Evolutionary conservation across 2,113 vertebrate species (phyloP).

Genomic region (Haemorhous mexicanus): DNA sequence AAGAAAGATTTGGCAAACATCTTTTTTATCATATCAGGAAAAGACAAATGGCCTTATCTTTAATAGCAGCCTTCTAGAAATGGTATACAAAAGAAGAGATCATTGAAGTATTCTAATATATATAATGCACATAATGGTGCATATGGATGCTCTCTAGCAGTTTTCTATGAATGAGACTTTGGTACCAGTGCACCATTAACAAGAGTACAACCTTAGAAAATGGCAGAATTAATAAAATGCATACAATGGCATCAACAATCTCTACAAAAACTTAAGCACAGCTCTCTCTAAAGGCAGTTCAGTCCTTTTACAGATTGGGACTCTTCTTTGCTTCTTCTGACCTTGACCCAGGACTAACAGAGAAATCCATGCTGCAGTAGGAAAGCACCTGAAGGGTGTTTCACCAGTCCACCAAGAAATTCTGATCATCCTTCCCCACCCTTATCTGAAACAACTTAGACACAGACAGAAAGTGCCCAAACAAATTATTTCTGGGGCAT

Average conservation of each 20-base stretch:
- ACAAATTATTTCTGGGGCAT: neutral
- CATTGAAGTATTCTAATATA: neutral
- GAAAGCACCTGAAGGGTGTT: neutral
- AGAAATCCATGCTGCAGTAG: neutral
- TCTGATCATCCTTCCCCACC: neutral
- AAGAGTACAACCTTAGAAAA: neutral
- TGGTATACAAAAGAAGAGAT: neutral
- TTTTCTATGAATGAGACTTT: neutral
- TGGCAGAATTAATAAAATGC: neutral
- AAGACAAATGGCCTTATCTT: neutral
- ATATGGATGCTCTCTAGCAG: neutral
- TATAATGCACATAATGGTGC: neutral
- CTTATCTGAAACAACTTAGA: neutral
- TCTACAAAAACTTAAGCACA: neutral
- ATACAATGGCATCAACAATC: neutral
- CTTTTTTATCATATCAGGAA: neutral
- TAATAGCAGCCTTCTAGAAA: neutral
- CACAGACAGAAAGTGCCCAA: neutral
- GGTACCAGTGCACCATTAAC: neutral
- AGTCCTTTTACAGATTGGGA: neutral
- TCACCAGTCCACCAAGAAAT: neutral
- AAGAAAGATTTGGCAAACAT: neutral
- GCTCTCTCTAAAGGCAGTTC: neutral
- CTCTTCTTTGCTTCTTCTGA: neutral
- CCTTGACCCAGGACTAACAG: neutral